These are phyloP conservation scores for Saxidomus purpurata DNA, from an alignment of 1,140 invertebrate genomes.

Conservation along the genomic window DNA sequence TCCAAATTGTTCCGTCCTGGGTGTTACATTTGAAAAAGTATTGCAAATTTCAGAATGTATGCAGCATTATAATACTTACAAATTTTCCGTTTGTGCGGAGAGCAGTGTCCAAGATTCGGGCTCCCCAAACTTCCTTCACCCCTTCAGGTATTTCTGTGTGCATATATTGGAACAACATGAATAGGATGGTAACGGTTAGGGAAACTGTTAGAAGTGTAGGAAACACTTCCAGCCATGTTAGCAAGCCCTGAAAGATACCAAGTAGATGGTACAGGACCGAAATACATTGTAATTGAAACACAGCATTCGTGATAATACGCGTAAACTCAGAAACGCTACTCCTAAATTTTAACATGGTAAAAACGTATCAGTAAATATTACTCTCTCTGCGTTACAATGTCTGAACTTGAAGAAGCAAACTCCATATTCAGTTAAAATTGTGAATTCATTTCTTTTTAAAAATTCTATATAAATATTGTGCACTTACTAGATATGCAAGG, in stretches of 20 bases:
- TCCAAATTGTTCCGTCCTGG: too few species aligned
- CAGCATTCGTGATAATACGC: neutral
- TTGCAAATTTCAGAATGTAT: too few species aligned
- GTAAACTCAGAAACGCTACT: too few species aligned
- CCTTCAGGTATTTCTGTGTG: slow-evolving; percentile 75
- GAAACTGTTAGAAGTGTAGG: slow-evolving; percentile 52
- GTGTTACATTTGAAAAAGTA: too few species aligned
- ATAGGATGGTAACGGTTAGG: slow-evolving; percentile 55
- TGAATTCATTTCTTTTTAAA: too few species aligned
- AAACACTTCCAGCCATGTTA: slow-evolving; percentile 36
- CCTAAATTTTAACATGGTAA: neutral
- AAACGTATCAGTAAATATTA: neutral
- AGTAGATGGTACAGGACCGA: neutral
- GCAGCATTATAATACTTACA: slow-evolving; percentile 65
- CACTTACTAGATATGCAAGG: slow-evolving; percentile 32
- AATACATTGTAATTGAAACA: neutral
- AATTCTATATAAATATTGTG: too few species aligned
- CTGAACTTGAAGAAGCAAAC: neutral
- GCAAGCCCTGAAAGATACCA: neutral
- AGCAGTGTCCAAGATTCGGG: slow-evolving; percentile 72
- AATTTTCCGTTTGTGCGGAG: slow-evolving; percentile 71
- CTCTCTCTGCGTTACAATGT: neutral
- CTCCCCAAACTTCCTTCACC: slow-evolving; percentile 73
- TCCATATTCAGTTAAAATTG: neutral
- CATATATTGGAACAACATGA: slow-evolving; percentile 74